phyloP scores from a whole-genome alignment of 2,888 invertebrate species.

The Prostheceraeus crozeri region DNA sequence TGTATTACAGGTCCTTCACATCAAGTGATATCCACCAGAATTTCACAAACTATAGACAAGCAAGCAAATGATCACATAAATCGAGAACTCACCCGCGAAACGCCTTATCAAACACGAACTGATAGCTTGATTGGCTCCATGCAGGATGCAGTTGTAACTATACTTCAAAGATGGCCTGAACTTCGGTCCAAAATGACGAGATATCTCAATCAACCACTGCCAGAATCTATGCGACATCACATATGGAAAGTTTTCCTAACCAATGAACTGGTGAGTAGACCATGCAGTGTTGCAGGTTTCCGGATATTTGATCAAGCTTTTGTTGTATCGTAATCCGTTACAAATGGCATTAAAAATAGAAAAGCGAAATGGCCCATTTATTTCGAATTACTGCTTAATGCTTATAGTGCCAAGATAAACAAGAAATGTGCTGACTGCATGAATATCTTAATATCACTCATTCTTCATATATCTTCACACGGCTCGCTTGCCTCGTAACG shows the following conservation, averaged over 20 bases:
- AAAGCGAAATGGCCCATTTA: no score
- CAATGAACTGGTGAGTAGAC: no score
- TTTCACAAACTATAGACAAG: constrained; percentile 50
- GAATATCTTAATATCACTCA: no score
- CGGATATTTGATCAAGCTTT: not conserved
- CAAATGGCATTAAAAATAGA: no score
- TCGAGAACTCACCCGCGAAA: constrained; percentile 50
- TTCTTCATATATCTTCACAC: no score
- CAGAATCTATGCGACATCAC: constrained; percentile 47
- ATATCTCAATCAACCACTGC: constrained; percentile 53
- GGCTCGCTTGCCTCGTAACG: no score
- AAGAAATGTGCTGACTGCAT: no score
- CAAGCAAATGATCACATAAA: constrained; percentile 53
- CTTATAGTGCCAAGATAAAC: no score
- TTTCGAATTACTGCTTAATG: no score
- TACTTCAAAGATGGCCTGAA: constrained; percentile 54
- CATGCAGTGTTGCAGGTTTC: constrained; percentile 42
- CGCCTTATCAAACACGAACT: constrained; percentile 48
- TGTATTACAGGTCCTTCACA: constrained; percentile 46
- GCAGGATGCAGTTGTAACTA: constrained; percentile 50
- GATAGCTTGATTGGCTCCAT: constrained; percentile 51
- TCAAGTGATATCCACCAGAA: constrained; percentile 46
- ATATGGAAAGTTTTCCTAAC: constrained; percentile 52
- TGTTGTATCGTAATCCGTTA: no score
- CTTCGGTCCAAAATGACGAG: constrained; percentile 52